phyloP scores from a whole-genome alignment of 2,888 invertebrate genomes.

The Omphaloscelis lunosa region DNA sequence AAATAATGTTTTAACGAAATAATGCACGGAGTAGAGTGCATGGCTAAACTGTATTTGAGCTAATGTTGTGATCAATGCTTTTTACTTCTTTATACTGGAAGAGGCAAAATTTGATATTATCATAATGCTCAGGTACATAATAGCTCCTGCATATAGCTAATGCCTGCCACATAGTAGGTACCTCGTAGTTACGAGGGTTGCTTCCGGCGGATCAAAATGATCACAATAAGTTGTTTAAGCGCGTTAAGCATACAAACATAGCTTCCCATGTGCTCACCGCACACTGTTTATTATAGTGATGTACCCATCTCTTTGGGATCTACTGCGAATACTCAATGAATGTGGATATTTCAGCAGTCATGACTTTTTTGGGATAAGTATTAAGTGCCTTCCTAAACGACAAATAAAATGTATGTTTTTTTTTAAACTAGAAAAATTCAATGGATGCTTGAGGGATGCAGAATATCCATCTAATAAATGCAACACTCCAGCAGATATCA shows the following conservation, averaged over 20 bases:
- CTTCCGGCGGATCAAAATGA: slow-evolving; percentile 59
- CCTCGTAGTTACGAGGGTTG: slow-evolving; percentile 1
- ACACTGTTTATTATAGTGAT: slow-evolving; percentile 47
- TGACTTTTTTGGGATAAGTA: not conserved
- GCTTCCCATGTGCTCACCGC: slow-evolving; percentile 62
- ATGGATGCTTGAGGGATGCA: not conserved
- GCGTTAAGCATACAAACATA: slow-evolving; percentile 62
- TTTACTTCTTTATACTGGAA: not conserved
- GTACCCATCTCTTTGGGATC: slow-evolving; percentile 5
- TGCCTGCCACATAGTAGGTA: not conserved
- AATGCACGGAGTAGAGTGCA: not conserved
- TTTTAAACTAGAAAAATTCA: not conserved
- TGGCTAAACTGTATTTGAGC: not conserved
- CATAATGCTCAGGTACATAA: not conserved
- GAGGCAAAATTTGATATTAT: too few species aligned
- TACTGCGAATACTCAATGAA: slow-evolving; percentile 2
- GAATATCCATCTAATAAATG: not conserved
- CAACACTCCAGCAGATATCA: not conserved
- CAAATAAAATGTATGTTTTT: not conserved
- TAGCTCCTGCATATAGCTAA: not conserved
- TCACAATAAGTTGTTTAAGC: slow-evolving; percentile 64
- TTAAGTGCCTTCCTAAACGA: not conserved
- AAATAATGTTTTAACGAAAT: not conserved
- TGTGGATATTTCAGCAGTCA: not conserved
- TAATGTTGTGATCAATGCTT: not conserved